Conservation (phyloP, 2,113 vertebrate species). For the Pteronura brasiliensis region DNA sequence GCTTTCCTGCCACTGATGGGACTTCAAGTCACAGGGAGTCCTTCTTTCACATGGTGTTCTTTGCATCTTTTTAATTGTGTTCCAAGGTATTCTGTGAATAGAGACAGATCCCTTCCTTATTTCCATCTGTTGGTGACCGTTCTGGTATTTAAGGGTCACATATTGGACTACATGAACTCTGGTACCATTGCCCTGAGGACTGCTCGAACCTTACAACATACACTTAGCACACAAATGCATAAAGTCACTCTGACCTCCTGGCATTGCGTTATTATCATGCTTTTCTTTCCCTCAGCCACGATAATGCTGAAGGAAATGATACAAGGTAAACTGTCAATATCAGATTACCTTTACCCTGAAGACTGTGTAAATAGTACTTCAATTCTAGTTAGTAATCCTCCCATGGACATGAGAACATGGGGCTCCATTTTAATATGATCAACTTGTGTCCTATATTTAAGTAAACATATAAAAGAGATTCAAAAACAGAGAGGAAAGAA, state of each 20-base stretch:
- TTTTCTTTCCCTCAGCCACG: background rate
- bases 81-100: background rate
- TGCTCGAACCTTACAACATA: background rate
- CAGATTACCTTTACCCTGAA: background rate
- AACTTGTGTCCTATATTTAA: background rate
- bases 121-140: background rate
- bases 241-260: background rate
- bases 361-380: background rate
- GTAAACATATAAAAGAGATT: background rate
- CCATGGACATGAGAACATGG: background rate
- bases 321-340: background rate
- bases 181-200: background rate
- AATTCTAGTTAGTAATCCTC: background rate
- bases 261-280: background rate
- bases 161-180: background rate
- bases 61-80: background rate
- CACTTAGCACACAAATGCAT: background rate
- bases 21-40: background rate
- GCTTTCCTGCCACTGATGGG: background rate
- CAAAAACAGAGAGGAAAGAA: background rate
- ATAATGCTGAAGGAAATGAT: background rate
- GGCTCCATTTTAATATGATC: background rate
- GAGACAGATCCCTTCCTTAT: background rate
- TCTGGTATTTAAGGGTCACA: background rate
- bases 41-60: too few relatives aligned